These are phyloP conservation scores for Andrena dorsata DNA, from an alignment of 2,888 invertebrate species.

Conservation along the genomic window DNA sequence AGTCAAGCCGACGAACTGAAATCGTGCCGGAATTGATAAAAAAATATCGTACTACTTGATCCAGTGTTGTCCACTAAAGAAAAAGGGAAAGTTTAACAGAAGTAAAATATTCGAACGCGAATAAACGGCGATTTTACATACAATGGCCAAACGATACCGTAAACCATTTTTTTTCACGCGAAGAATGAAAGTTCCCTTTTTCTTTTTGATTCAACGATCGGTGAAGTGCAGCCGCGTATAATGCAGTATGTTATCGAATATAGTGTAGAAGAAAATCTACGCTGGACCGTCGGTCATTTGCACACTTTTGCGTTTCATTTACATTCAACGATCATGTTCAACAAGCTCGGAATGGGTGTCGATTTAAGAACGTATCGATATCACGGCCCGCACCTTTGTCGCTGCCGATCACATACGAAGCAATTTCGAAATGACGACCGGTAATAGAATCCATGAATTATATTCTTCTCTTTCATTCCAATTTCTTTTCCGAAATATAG, in stretches of 20 bases:
- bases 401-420: neutral
- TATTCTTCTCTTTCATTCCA: neutral
- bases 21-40: too few relatives aligned
- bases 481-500: neutral
- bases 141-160: too few relatives aligned
- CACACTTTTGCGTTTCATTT: neutral
- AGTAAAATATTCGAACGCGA: too few relatives aligned
- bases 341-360: conserved; percentile 1
- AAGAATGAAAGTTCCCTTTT: too few relatives aligned
- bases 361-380: conserved; percentile 22
- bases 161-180: too few relatives aligned
- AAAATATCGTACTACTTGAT: too few relatives aligned
- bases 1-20: too few relatives aligned
- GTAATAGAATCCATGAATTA: conserved; percentile 21
- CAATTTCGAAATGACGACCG: conserved; percentile 22
- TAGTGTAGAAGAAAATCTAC: neutral
- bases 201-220: too few relatives aligned
- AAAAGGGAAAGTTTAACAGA: too few relatives aligned
- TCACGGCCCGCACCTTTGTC: neutral
- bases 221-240: too few relatives aligned
- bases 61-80: too few relatives aligned
- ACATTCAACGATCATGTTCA: conserved; percentile 21
- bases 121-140: neutral
- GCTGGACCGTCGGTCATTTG: neutral
- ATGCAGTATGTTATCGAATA: neutral